Conservation (phyloP, 2,888 invertebrate genomes). For the Drosophila melanosoma region DNA sequence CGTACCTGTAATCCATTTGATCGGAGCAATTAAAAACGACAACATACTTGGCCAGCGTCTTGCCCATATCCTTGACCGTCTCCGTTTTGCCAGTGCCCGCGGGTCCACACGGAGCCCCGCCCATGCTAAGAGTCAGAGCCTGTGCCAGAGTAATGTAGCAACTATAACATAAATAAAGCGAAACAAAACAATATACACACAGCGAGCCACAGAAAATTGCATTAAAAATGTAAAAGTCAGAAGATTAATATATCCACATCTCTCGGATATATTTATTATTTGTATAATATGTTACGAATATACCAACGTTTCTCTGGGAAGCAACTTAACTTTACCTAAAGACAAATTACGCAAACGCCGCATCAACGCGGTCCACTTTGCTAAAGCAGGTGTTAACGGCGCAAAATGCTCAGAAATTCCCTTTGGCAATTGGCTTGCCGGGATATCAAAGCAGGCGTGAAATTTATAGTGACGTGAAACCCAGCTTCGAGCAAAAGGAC, state of each 20-base stretch:
- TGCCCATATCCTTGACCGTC: constrained; percentile 99
- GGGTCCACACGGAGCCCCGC: constrained; percentile 97
- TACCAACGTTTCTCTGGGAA: constrained; percentile 28
- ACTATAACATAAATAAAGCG: constrained; percentile 85
- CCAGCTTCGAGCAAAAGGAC: constrained; percentile 34
- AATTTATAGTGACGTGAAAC: constrained; percentile 54
- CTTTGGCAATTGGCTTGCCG: constrained; percentile 31
- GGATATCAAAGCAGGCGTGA: constrained; percentile 60
- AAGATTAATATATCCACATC: constrained; percentile 29
- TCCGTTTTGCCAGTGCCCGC: constrained; percentile 99
- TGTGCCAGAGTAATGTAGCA: constrained; percentile 99
- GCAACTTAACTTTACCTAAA: constrained; percentile 29
- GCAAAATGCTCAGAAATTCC: constrained; percentile 44
- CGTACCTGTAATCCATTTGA: constrained; percentile 96
- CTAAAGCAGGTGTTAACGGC: constrained; percentile 43
- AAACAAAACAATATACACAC: background rate
- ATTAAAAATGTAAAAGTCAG: constrained; percentile 51
- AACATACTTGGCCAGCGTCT: constrained; percentile 98
- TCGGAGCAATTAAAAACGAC: constrained; percentile 99
- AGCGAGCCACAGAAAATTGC: constrained; percentile 32
- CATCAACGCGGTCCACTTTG: constrained; percentile 32
- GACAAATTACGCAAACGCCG: constrained; percentile 46
- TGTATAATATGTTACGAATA: constrained; percentile 23
- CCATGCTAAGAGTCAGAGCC: constrained; percentile 97
- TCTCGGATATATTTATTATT: constrained; percentile 25